phyloP scores from a whole-genome alignment of 2,113 vertebrate species.

The Cavia porcellus region DNA sequence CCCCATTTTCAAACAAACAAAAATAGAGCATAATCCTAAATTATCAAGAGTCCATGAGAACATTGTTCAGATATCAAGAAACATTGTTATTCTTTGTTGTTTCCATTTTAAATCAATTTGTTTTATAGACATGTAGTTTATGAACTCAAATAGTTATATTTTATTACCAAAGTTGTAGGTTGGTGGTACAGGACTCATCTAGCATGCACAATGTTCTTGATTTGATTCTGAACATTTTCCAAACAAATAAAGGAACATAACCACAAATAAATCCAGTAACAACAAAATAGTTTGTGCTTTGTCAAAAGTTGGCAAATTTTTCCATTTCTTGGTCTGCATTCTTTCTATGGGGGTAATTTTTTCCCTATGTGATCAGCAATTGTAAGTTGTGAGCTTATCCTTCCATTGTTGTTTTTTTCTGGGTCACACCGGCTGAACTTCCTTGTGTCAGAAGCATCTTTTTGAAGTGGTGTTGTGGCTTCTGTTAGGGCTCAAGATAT shows the following conservation, averaged over 20 bases:
- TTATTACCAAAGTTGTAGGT: background rate
- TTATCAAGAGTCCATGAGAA: background rate
- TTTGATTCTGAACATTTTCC: background rate
- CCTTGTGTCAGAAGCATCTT: background rate
- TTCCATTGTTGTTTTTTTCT: background rate
- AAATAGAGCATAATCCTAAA: background rate
- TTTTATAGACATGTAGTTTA: background rate
- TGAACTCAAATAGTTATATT: background rate
- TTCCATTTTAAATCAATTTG: background rate
- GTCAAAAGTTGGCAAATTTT: background rate
- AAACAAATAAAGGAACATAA: background rate
- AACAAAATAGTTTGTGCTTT: background rate
- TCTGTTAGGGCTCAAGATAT: background rate
- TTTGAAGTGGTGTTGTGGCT: background rate
- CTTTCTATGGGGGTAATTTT: background rate
- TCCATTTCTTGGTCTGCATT: background rate
- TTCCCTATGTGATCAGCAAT: background rate
- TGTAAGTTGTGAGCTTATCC: background rate
- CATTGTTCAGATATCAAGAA: constrained; percentile 19
- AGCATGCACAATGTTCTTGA: too few relatives aligned
- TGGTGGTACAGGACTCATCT: background rate
- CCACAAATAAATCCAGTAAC: background rate
- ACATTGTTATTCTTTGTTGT: background rate
- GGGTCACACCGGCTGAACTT: background rate
- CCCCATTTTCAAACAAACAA: background rate